Base-by-base conservation (phyloP, 2,797 vertebrate genomes). In the Argya squamiceps region DNA sequence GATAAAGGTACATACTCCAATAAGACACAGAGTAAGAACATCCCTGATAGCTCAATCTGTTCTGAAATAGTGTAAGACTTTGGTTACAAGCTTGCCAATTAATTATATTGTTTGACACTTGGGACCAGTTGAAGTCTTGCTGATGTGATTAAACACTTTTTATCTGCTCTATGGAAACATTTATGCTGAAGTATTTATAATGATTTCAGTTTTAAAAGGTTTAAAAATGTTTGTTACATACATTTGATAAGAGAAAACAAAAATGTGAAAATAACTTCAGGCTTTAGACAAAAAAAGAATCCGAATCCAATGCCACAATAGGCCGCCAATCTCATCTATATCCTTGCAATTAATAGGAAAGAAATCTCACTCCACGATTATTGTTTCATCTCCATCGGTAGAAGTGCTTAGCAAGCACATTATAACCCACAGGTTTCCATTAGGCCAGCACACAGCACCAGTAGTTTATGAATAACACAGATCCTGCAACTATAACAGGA, bases 371-470 rank as follows among this genome's bases (percentile, higher is more conserved):
- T 84, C 50, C 50, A 37, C 29, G 39, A 87, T 76, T 89, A n/a
- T 67, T 77, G 5, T 93, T 96, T 94, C 91, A 90, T 74, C 44
- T 82, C 85, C 62, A 58, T 29, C 36, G 43, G 67, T 59, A 78
- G 22, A 96, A 96, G 71, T 81, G 88, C 91, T 97, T 95, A 96
- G 84, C 71, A 92, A 96, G 79, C 86, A 93, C 83, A 60, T 97
- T 85, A 92, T 62, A 89, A 83, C 59, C 82, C 77, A 75, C 70
- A 59, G 62, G 53, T 95, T 95, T 89, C 70, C 3, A 0, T 77
- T 55, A 90, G 32, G 91, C 84, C 73, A 94, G 88, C 50, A 56
- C 24, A 78, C 56, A 73, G 91, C 95, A 95, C 84, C 90, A 93
- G 80, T 20, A 82, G n/a, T 75, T 89, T 84, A 65, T 32, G 83